Conservation (phyloP, 2,113 vertebrate genomes). For the Todiramphus chloris region DNA sequence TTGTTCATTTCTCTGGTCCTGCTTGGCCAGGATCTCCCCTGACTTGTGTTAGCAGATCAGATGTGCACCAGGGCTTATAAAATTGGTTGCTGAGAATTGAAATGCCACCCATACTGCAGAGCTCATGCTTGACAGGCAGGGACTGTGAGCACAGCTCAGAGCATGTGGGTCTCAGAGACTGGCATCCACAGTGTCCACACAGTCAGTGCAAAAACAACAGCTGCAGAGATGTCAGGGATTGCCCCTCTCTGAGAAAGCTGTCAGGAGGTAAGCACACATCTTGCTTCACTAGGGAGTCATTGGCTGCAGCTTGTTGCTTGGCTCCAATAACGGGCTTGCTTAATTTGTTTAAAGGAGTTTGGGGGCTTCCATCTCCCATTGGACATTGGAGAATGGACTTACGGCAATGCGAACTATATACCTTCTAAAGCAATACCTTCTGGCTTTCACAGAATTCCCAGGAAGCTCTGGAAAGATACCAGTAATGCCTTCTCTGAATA, state of each 20-base stretch:
- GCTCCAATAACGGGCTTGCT: not conserved
- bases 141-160: not conserved
- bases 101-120: not conserved
- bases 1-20: not conserved
- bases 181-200: fast-evolving
- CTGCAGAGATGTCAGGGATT: not conserved
- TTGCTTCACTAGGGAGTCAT: not conserved
- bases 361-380: not conserved
- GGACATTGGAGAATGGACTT: not conserved
- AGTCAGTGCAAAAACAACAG: not conserved
- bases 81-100: fast-evolving
- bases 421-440: not conserved
- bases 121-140: not conserved
- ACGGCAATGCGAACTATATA: not conserved
- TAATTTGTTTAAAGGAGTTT: not conserved
- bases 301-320: not conserved
- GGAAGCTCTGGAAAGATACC: not conserved
- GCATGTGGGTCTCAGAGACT: fast-evolving
- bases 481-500: not conserved
- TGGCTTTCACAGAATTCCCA: not conserved
- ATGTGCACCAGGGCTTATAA: not conserved
- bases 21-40: not conserved
- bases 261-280: fast-evolving
- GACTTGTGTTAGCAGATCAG: not conserved
- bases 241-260: fast-evolving